Conservation (phyloP, 2,797 vertebrate species). For the Sebastes variabilis region DNA sequence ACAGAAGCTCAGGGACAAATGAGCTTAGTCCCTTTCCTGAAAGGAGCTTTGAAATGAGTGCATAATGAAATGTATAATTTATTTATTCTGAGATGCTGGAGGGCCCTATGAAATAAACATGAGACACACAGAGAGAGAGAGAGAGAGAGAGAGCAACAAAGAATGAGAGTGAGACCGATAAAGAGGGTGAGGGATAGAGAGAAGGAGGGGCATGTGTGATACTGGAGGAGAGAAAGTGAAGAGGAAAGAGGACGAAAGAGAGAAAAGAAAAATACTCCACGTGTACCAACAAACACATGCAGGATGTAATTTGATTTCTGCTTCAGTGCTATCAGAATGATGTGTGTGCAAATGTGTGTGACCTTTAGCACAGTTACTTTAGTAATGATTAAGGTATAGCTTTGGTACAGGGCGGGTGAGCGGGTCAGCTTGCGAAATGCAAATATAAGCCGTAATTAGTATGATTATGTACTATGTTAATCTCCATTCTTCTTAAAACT, state of each 20-base stretch:
- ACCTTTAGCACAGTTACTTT: background rate
- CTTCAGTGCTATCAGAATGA: background rate
- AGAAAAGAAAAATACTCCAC: conserved; percentile 11
- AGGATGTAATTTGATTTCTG: conserved; percentile 14
- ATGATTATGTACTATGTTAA: background rate
- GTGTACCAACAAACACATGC: conserved; percentile 16
- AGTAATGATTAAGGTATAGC: background rate
- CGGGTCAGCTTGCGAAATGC: conserved; percentile 1
- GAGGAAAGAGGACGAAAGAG: background rate
- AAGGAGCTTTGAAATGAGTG: conserved; percentile 72
- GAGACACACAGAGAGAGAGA: conserved; percentile 37
- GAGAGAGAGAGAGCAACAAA: background rate
- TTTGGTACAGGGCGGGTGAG: background rate
- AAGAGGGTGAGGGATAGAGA: conserved; percentile 15
- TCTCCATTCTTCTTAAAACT: background rate
- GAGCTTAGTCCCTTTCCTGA: conserved; percentile 71
- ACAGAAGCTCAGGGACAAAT: conserved; percentile 74
- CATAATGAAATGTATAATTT: conserved; percentile 84
- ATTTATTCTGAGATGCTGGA: conserved; percentile 78
- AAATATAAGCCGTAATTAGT: background rate
- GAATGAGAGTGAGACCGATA: conserved; percentile 16
- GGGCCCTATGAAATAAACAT: conserved; percentile 81
- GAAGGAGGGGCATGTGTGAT: conserved; percentile 4
- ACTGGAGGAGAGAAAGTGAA: conserved; percentile 11
- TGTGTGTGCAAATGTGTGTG: background rate